Evolutionary conservation across 2,888 invertebrate species (phyloP).

Genomic region (Empis stercorea): DNA sequence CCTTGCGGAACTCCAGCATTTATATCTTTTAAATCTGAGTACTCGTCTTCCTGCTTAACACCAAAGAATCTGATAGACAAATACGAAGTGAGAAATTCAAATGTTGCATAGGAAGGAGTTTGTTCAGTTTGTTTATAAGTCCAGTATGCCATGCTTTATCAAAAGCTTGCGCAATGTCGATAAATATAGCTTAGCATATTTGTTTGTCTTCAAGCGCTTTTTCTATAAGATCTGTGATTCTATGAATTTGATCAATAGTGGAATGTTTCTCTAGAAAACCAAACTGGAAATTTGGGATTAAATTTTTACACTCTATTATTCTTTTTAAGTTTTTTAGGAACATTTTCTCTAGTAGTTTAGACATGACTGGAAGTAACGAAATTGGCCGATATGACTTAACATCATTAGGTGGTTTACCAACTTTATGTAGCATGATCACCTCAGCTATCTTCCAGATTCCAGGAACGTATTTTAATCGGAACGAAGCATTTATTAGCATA

Average conservation of each 20-base stretch:
- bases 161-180: neutral
- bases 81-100: neutral
- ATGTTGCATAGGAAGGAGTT: neutral
- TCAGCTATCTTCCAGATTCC: no score
- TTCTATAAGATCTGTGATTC: neutral
- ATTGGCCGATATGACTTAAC: no score
- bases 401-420: no score
- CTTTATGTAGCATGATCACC: no score
- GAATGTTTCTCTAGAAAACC: neutral
- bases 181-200: neutral
- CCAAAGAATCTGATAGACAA: neutral
- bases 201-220: neutral
- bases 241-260: neutral
- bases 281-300: no score
- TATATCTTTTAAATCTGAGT: neutral
- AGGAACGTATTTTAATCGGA: no score
- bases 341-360: no score
- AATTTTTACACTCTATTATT: no score
- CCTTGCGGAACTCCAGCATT: neutral
- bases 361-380: no score
- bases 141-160: neutral
- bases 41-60: neutral
- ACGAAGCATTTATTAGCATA: no score
- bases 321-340: no score
- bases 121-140: neutral